Conservation (phyloP, 2,888 invertebrate genomes). For the Xylota sylvarum region DNA sequence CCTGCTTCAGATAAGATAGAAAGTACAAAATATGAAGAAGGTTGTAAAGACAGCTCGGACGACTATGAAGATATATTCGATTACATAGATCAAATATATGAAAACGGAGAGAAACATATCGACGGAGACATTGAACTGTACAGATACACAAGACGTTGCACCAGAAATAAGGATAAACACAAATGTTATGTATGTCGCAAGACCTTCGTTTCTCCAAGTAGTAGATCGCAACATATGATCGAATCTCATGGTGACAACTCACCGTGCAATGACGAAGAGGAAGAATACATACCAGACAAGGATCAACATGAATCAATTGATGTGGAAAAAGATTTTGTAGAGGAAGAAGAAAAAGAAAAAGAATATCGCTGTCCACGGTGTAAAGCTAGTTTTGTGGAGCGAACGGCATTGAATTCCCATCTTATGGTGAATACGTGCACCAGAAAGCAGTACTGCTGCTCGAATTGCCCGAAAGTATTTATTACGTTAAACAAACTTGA, state of each 20-base stretch:
- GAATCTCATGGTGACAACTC: conserved; percentile 82
- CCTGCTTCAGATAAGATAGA: too few species aligned
- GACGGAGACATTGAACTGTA: conserved; percentile 20
- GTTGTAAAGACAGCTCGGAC: too few species aligned
- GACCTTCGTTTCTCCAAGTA: conserved; percentile 84
- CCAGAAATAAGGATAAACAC: conserved; percentile 18
- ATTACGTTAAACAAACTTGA: conserved; percentile 86
- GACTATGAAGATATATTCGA: too few species aligned
- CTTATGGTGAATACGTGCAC: conserved; percentile 85
- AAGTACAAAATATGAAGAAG: too few species aligned
- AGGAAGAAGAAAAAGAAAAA: neutral
- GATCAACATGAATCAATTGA: neutral
- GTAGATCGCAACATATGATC: conserved; percentile 83
- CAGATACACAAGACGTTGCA: neutral
- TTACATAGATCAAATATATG: too few species aligned
- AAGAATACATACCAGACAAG: neutral
- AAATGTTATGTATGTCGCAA: conserved; percentile 80
- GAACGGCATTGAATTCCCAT: conserved; percentile 82
- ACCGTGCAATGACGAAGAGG: conserved; percentile 82
- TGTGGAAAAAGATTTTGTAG: too few species aligned
- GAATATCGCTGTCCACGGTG: conserved; percentile 82
- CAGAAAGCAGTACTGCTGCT: conserved; percentile 85
- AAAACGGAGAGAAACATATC: too few species aligned
- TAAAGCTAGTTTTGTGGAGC: conserved; percentile 82
- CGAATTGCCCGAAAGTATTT: conserved; percentile 85